Conservation (phyloP, 2,888 invertebrate species). For the Acleris emargana region DNA sequence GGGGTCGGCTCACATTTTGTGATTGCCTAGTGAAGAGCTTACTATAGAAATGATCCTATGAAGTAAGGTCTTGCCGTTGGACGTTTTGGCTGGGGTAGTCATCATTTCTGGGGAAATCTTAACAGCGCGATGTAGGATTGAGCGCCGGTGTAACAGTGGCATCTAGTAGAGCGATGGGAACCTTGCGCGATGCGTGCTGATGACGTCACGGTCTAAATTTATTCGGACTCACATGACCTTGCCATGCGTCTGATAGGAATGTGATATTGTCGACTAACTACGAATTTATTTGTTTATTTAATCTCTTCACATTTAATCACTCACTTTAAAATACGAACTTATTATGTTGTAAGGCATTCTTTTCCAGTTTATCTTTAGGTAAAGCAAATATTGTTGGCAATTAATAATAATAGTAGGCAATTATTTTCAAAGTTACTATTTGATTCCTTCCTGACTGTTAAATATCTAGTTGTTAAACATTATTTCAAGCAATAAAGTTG, state of each 20-base stretch:
- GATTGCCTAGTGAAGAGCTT: slow-evolving; percentile 36
- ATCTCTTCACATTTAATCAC: too few species aligned
- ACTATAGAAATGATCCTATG: slow-evolving; percentile 38
- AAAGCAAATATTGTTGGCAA: too few species aligned
- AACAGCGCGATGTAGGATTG: slow-evolving; percentile 29
- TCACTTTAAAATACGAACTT: too few species aligned
- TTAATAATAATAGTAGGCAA: too few species aligned
- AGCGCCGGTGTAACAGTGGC: slow-evolving; percentile 8
- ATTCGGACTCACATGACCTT: neutral
- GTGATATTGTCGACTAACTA: slow-evolving; percentile 2
- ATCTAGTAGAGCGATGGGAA: slow-evolving; percentile 17
- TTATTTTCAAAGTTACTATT: too few species aligned
- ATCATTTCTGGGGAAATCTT: slow-evolving; percentile 27
- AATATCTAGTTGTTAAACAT: too few species aligned
- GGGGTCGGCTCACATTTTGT: slow-evolving; percentile 33
- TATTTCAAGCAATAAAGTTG: too few species aligned
- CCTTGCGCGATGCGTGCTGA: neutral
- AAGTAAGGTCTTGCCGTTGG: slow-evolving; percentile 28
- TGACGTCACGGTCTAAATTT: slow-evolving; percentile 1
- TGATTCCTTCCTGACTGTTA: too few species aligned
- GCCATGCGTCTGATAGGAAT: neutral
- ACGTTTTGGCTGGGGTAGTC: neutral
- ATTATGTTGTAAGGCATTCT: too few species aligned
- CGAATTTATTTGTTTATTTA: too few species aligned
- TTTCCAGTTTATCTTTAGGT: too few species aligned